These are phyloP conservation scores for Orientallactaga bullata DNA, from an alignment of 2,113 vertebrate genomes.

Conservation along the genomic window DNA sequence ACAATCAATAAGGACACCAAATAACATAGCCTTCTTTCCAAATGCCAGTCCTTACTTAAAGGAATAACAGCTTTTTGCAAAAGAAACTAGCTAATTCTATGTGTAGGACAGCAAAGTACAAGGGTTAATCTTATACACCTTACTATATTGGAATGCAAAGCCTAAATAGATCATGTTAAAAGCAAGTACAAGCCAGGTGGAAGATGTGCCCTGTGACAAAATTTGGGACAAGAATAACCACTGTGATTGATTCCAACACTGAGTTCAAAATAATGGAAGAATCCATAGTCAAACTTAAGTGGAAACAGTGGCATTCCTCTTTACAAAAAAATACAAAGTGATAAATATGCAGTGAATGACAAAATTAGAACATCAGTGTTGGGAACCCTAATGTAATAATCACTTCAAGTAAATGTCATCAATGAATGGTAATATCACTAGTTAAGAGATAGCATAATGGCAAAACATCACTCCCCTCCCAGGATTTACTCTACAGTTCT, in stretches of 20 bases:
- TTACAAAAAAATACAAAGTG: slow-evolving; percentile 36
- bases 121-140: background rate
- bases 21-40: background rate
- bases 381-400: background rate
- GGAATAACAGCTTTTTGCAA: background rate
- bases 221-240: slow-evolving; percentile 3
- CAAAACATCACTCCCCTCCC: background rate
- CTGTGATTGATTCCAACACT: background rate
- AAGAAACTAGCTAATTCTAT: slow-evolving; percentile 8
- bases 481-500: background rate
- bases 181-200: background rate
- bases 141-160: slow-evolving; percentile 17
- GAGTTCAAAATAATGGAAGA: slow-evolving; percentile 17
- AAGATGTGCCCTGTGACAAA: background rate
- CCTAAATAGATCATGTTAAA: background rate
- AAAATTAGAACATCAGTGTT: slow-evolving; percentile 18
- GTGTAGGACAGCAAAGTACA: background rate
- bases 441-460: background rate
- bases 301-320: background rate
- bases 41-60: slow-evolving; percentile 19
- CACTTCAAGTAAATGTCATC: background rate
- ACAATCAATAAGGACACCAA: background rate
- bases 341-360: background rate
- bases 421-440: background rate
- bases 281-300: slow-evolving; percentile 25